Evolutionary conservation across 2,797 vertebrate species (phyloP).

Genomic region (Champsocephalus gunnari): DNA sequence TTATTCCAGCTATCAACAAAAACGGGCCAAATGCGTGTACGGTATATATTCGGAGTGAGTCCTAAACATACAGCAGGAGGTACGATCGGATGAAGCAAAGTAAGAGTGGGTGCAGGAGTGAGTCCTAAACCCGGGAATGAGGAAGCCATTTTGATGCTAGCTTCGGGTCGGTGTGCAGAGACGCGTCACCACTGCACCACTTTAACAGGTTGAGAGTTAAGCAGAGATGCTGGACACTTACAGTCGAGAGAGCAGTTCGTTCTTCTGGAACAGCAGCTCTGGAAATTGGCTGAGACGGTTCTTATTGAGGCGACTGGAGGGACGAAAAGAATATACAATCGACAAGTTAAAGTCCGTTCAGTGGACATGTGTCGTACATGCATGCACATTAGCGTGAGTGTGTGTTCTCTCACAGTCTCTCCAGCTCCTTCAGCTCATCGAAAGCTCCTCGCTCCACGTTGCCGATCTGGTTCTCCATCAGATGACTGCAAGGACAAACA

Average conservation of each 20-base stretch:
- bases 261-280: slow-evolving; percentile 94
- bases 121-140: too few species aligned
- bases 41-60: too few species aligned
- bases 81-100: too few species aligned
- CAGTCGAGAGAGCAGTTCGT: slow-evolving; percentile 90
- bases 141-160: too few species aligned
- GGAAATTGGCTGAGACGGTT: slow-evolving; percentile 90
- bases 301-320: slow-evolving; percentile 90
- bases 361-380: neutral
- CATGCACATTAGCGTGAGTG: neutral
- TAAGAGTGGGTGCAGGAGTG: too few species aligned
- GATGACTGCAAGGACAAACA: slow-evolving; percentile 82
- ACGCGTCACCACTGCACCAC: too few species aligned
- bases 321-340: slow-evolving; percentile 4
- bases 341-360: neutral
- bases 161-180: too few species aligned
- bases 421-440: slow-evolving; percentile 94
- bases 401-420: slow-evolving; percentile 90
- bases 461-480: slow-evolving; percentile 96
- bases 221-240: slow-evolving; percentile 66
- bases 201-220: neutral
- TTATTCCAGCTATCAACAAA: too few species aligned
- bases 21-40: too few species aligned
- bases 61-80: too few species aligned
- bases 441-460: slow-evolving; percentile 90